Base-by-base conservation (phyloP, 2,113 vertebrate species). In the Hippocampus zosterae region DNA sequence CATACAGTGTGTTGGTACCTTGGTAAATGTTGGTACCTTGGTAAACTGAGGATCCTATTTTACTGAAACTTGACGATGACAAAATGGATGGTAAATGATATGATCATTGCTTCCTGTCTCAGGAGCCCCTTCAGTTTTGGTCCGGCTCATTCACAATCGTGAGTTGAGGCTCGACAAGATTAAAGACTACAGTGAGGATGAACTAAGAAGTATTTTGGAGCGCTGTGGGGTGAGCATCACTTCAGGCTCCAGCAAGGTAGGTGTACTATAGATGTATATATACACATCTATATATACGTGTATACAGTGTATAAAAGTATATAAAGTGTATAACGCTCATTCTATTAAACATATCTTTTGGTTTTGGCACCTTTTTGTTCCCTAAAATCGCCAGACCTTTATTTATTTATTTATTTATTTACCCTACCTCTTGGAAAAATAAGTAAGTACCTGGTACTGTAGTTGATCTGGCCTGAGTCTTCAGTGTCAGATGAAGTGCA, bases 391-490 rank as follows among this genome's bases (percentile, higher is more conserved):
- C 29, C 29, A 33, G 29, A 33, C 29, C 4, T 33, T 33, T 33
- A 5, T 27, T 27, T n/a, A n/a, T n/a, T 27, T 27, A 27, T 27
- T 27, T 27, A 27, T 27, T 27, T 33, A 5, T 33, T 33, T 33
- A 33, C 29, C 29, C 29, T 3, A 33, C 3, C 29, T 33, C 29
- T 33, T 33, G 29, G 29, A 33, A 33, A 33, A 33, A 3, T 3
- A 33, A 5, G 29, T 33, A 33, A 33, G 29, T 33, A 33, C 4
- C 29, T 33, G 4, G 29, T 3, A 33, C 5, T 33, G n/a, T n/a
- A 99, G 97, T 99, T 99, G 84, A 99, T 95, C 10, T 99, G 97
- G 96, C 97, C 97, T 3, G 95, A 97, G 74, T 91, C 91, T 77
- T 83, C 94, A 60, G 76, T 93, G 37, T 92, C 94, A 2, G 96